Base-by-base conservation (phyloP, 2,797 vertebrate genomes). In the Hapalemur alaotrensis region DNA sequence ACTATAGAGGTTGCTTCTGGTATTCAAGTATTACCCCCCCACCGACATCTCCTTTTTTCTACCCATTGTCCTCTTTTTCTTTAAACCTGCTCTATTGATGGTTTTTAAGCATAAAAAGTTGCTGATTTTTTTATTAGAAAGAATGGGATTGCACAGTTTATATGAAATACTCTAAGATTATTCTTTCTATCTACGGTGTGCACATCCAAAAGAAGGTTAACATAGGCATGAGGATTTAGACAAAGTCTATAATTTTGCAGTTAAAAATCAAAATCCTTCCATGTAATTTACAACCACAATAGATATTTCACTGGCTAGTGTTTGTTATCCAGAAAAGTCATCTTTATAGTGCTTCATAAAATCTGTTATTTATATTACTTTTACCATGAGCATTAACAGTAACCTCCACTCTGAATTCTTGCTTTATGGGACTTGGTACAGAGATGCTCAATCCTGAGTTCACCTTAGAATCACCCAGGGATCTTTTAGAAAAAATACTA, bases 241-340 rank as follows among this genome's bases (percentile, higher is more conserved):
- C 22, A 93, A 93, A 89, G 25, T 85, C 87, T 96, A n/a, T 95
- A 95, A 93, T 95, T 96, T 97, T 91, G 38, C 57, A 95, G 79
- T 96, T 96, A 98, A 95, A 95, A 83, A 94, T 93, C 78, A 92
- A 91, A 98, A 98, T 85, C 48, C 25, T 86, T 95, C 70, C 75
- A 38, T 92, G 65, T 93, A 96, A 97, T 97, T 97, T 97, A 95
- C 41, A 93, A 84, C 83, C 95, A 96, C 72, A 90, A 63, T 32
- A 97, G 94, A 80, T 93, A 91, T 79, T 96, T 97, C 73, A 87
- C 69, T 84, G 94, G 35, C 65, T 95, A 82, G 41, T 25, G 90
- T 76, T 90, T 72, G 84, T 89, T 96, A 89, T 91, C 57, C 91
- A 93, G 72, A 97, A 94, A 94, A 95, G 70, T 87, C 95, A 93